phyloP scores from a whole-genome alignment of 2,797 vertebrate genomes.

The Brotula barbata region DNA sequence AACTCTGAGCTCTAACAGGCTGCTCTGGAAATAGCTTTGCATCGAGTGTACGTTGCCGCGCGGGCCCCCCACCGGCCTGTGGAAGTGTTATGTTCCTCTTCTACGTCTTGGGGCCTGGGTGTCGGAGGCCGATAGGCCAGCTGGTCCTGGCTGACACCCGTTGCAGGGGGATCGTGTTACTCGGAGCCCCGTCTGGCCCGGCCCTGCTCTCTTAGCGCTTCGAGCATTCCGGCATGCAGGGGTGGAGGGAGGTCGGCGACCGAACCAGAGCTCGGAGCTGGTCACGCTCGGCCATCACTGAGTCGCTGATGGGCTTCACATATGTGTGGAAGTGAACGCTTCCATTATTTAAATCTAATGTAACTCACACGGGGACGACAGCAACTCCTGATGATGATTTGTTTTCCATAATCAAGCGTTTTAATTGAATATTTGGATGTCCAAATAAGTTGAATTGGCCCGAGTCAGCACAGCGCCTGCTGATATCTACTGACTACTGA shows the following conservation, averaged over 20 bases:
- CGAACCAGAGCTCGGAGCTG: constrained; percentile 4
- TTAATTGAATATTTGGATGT: too few species aligned
- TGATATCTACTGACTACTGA: too few species aligned
- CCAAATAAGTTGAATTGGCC: too few species aligned
- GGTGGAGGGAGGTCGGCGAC: constrained; percentile 19
- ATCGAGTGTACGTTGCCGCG: constrained; percentile 35
- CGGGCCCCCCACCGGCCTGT: constrained; percentile 28
- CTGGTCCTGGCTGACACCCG: constrained; percentile 48
- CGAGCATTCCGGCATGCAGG: constrained; percentile 50
- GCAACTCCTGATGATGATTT: too few species aligned
- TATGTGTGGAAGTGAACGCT: constrained; percentile 17
- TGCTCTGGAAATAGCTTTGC: constrained; percentile 74
- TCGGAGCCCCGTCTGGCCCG: constrained; percentile 40
- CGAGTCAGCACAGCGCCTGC: too few species aligned
- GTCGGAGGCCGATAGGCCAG: constrained; percentile 54
- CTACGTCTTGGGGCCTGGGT: constrained; percentile 57
- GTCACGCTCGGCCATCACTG: not conserved
- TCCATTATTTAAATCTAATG: not conserved
- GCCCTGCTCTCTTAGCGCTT: constrained; percentile 46
- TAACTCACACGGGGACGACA: too few species aligned
- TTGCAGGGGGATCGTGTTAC: constrained; percentile 61
- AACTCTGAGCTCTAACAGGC: constrained; percentile 53
- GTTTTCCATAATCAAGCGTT: too few species aligned
- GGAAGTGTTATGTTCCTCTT: constrained; percentile 43
- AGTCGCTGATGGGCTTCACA: constrained; percentile 22